phyloP scores from a whole-genome alignment of 1,140 invertebrate species.

The Heliconius nattereri region DNA sequence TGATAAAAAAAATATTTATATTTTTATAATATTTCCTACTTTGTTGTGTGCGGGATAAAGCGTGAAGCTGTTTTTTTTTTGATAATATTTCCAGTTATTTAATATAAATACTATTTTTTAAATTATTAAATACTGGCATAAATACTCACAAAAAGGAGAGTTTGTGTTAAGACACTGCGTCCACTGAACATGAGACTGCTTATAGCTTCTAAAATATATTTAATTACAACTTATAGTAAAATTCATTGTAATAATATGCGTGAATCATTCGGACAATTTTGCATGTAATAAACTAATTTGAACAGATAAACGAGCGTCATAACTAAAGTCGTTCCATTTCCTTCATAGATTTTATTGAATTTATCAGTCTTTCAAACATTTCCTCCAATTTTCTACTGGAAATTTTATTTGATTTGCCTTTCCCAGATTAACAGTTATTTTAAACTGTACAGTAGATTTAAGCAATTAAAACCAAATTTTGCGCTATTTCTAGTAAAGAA shows the following conservation, averaged over 20 bases:
- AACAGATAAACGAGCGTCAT: neutral
- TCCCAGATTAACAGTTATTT: neutral
- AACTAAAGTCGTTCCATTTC: neutral
- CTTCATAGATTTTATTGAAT: neutral
- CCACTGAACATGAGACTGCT: too few species aligned
- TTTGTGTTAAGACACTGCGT: too few species aligned
- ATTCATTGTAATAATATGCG: neutral
- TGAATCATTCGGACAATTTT: neutral
- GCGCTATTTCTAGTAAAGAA: neutral
- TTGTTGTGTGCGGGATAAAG: too few species aligned
- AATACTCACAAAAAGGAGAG: too few species aligned
- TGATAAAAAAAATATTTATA: neutral
- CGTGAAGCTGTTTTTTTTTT: too few species aligned
- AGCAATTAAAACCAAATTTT: neutral
- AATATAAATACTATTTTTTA: too few species aligned
- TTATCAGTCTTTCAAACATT: neutral
- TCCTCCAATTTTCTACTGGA: neutral
- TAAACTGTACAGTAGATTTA: neutral
- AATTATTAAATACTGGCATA: too few species aligned
- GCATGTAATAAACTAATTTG: neutral
- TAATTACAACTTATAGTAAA: too few species aligned
- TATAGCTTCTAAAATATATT: too few species aligned
- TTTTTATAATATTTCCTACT: too few species aligned
- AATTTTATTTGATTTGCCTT: neutral
- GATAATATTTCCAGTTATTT: too few species aligned